phyloP scores from a whole-genome alignment of 2,797 vertebrate species.

The Pogoniulus pusillus region DNA sequence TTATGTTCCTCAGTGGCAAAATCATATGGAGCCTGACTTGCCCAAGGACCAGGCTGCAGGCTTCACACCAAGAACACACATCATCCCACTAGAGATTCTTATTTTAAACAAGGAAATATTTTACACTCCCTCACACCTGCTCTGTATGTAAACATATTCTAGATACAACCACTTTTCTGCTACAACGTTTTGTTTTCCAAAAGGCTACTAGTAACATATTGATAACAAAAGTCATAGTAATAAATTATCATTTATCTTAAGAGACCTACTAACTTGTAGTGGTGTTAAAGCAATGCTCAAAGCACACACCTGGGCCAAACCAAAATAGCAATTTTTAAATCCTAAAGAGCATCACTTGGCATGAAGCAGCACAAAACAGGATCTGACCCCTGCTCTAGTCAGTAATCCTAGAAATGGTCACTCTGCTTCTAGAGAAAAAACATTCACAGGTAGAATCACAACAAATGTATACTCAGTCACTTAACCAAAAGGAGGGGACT shows the following conservation, averaged over 20 bases:
- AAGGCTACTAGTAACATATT: slow-evolving; percentile 14
- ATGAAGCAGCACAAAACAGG: slow-evolving; percentile 4
- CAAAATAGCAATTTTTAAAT: slow-evolving; percentile 32
- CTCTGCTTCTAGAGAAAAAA: background rate
- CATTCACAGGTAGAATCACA: background rate
- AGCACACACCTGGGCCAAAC: slow-evolving; percentile 35
- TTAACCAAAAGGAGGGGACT: background rate
- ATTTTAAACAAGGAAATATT: slow-evolving; percentile 12
- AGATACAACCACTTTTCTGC: slow-evolving; percentile 39
- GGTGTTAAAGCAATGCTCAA: slow-evolving; percentile 7
- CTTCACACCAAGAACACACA: background rate
- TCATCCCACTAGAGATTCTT: background rate
- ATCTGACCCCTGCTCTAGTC: background rate
- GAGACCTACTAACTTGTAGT: slow-evolving; percentile 43
- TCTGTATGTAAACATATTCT: slow-evolving; percentile 16
- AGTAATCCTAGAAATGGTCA: slow-evolving; percentile 14
- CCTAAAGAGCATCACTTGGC: slow-evolving; percentile 40
- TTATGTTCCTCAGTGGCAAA: background rate
- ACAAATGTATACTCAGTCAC: accelerated
- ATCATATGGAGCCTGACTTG: background rate
- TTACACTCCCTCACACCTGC: background rate
- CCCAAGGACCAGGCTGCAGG: background rate
- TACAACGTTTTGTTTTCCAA: slow-evolving; percentile 9
- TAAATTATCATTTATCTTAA: slow-evolving; percentile 38
- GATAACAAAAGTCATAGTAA: slow-evolving; percentile 46